These are phyloP conservation scores for Clarias platycephalus DNA, from an alignment of 2,797 vertebrate species.

Conservation along the genomic window DNA sequence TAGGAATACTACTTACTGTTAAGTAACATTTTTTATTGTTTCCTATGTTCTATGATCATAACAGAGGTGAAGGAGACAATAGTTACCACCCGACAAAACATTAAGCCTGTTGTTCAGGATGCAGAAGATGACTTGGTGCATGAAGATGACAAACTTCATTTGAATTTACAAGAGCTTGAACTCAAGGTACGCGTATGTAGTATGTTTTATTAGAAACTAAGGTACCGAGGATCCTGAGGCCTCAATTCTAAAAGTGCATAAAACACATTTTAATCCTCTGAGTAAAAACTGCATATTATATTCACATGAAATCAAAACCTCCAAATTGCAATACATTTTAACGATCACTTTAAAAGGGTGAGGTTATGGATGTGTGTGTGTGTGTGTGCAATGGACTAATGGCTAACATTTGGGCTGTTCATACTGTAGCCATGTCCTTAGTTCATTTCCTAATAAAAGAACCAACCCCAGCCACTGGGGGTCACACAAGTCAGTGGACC, in stretches of 20 bases:
- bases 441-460: too few species aligned
- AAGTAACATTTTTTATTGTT: neutral
- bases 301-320: neutral
- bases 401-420: too few species aligned
- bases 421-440: too few species aligned
- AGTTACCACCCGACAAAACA: conserved; percentile 58
- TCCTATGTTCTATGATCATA: conserved; percentile 4
- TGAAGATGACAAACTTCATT: neutral
- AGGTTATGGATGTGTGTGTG: neutral
- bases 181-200: conserved; percentile 29
- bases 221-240: neutral
- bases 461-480: too few species aligned
- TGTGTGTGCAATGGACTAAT: too few species aligned
- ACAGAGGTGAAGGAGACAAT: conserved; percentile 61
- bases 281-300: neutral
- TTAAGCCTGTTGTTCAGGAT: conserved; percentile 45
- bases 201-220: neutral
- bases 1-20: neutral
- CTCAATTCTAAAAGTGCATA: neutral
- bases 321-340: neutral
- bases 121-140: conserved; percentile 11
- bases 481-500: too few species aligned
- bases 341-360: neutral
- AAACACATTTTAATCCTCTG: too few species aligned
- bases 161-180: conserved; percentile 23